phyloP scores from a whole-genome alignment of 2,888 invertebrate genomes.

The Cryptus armator region DNA sequence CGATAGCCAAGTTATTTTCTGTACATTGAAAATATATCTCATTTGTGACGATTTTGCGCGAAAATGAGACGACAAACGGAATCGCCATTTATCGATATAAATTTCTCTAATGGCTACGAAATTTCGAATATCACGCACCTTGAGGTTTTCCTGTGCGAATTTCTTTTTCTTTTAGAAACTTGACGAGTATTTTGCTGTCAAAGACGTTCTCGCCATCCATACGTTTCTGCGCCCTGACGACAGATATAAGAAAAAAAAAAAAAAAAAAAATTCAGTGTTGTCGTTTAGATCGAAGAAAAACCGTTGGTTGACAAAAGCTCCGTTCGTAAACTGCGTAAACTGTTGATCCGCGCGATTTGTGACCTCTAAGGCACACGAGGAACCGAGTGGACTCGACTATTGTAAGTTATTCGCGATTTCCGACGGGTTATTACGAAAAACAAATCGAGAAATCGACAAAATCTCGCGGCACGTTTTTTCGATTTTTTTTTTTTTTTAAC shows the following conservation, averaged over 20 bases:
- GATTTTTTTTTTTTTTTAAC: neutral
- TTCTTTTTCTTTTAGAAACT: slow-evolving; percentile 83
- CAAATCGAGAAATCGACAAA: neutral
- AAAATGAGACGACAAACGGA: neutral
- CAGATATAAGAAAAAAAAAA: slow-evolving; percentile 75
- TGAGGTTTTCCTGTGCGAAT: slow-evolving; percentile 74
- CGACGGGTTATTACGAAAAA: neutral
- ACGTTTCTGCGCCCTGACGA: slow-evolving; percentile 91
- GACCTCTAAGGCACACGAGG: slow-evolving; percentile 58
- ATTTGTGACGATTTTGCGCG: neutral
- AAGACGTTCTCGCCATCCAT: slow-evolving; percentile 94
- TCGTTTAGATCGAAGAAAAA: slow-evolving; percentile 67
- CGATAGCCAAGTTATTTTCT: slow-evolving; percentile 61
- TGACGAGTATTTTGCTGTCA: slow-evolving; percentile 90
- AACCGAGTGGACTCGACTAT: neutral
- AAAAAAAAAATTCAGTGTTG: slow-evolving; percentile 26
- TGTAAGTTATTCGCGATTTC: neutral
- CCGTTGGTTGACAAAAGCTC: slow-evolving; percentile 14
- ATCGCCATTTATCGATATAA: slow-evolving; percentile 13
- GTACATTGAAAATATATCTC: slow-evolving; percentile 19
- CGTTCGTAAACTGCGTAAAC: slow-evolving; percentile 24
- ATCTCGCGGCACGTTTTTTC: neutral
- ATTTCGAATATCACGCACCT: slow-evolving; percentile 75
- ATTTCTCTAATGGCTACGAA: slow-evolving; percentile 31
- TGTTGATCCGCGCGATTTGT: slow-evolving; percentile 8